A percentile compares a stretch with the other conserved stretches of the same genome.
These are phyloP conservation scores for Entelurus aequoreus DNA, from an alignment of 2,113 vertebrate genomes.

Conservation along the genomic window DNA sequence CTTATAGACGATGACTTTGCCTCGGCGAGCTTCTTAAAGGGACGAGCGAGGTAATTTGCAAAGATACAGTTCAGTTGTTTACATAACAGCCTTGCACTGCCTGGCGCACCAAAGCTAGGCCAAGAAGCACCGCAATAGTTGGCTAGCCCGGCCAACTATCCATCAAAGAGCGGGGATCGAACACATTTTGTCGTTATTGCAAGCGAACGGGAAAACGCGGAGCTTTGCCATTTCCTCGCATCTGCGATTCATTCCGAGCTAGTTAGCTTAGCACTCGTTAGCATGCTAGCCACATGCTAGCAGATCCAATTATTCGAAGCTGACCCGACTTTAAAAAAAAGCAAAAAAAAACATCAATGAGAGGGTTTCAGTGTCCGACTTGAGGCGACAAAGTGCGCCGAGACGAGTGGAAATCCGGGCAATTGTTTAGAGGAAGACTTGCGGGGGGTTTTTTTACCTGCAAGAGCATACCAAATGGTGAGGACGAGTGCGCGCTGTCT, in stretches of 20 bases:
- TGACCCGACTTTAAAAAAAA: neutral
- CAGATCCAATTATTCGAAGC: constrained; percentile 49
- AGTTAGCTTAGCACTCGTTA: constrained; percentile 50
- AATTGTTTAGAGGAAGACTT: neutral
- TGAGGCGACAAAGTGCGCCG: neutral
- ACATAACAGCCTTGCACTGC: constrained; percentile 57
- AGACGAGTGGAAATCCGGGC: neutral
- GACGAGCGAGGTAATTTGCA: neutral
- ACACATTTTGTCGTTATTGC: neutral
- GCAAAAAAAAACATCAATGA: neutral
- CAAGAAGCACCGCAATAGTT: constrained; percentile 41
- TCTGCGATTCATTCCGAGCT: constrained; percentile 15
- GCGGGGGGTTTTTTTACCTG: constrained; percentile 61
- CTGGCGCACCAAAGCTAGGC: constrained; percentile 59
- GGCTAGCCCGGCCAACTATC: constrained; percentile 13
- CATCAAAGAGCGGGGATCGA: neutral
- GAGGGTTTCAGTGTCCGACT: neutral
- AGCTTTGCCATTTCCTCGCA: neutral
- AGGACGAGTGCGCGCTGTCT: constrained; percentile 75
- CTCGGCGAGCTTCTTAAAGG: neutral
- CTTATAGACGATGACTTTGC: too few relatives aligned
- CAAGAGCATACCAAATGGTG: constrained; percentile 76
- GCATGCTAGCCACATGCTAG: constrained; percentile 50
- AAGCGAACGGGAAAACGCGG: constrained; percentile 11
- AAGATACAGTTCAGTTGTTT: constrained; percentile 39